phyloP scores from a whole-genome alignment of 2,113 vertebrate species.

The Myrmophylax atrothorax region DNA sequence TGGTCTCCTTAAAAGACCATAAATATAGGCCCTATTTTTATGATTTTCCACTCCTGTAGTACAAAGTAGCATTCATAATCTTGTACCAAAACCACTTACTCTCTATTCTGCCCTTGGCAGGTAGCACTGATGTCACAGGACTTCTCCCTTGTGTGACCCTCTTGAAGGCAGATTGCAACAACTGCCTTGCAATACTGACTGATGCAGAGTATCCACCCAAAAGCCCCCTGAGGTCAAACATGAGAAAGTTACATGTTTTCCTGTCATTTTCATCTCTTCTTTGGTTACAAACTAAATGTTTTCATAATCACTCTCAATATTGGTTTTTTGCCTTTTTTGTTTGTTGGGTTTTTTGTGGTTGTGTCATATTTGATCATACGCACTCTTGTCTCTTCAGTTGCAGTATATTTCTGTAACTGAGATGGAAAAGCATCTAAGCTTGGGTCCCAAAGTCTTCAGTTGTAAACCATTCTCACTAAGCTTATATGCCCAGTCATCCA shows the following conservation, averaged over 20 bases:
- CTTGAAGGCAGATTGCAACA: not conserved
- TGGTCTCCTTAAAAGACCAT: not conserved
- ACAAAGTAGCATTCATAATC: not conserved
- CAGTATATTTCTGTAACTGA: not conserved
- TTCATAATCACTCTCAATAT: not conserved
- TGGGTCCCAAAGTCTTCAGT: not conserved
- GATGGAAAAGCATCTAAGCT: not conserved
- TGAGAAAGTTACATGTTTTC: not conserved
- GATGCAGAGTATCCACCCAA: not conserved
- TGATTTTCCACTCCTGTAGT: not conserved
- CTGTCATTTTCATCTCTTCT: not conserved
- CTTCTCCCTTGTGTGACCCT: not conserved
- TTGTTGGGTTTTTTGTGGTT: not conserved
- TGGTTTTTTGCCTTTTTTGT: too few relatives aligned
- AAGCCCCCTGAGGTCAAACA: not conserved
- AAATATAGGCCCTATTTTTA: not conserved
- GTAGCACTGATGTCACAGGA: not conserved
- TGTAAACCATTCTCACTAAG: not conserved
- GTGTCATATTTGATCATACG: not conserved
- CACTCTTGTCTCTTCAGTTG: not conserved
- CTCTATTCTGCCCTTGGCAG: not conserved
- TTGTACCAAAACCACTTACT: not conserved
- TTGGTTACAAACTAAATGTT: not conserved
- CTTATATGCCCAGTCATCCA: not conserved
- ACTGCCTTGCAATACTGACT: rapidly evolving